These are phyloP conservation scores for Meghimatium bilineatum DNA, from an alignment of 2,888 invertebrate species.

Conservation along the genomic window DNA sequence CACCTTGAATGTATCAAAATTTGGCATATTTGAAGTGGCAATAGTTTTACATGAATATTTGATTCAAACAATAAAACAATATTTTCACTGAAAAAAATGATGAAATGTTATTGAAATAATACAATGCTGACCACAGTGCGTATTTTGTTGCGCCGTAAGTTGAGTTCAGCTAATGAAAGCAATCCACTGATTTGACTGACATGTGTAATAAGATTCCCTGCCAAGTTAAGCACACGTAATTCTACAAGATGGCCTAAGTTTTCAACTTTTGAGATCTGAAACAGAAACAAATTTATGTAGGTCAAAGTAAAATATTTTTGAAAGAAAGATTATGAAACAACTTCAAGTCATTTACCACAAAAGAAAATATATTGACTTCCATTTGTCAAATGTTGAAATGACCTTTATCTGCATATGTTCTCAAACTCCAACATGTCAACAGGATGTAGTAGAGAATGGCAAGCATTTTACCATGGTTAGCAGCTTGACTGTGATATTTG, in stretches of 20 bases:
- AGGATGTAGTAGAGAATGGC: too few species aligned
- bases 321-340: neutral
- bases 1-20: too few species aligned
- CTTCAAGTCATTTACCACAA: too few species aligned
- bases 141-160: conserved; percentile 90
- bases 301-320: neutral
- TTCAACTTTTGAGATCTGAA: conserved; percentile 85
- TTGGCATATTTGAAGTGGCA: too few species aligned
- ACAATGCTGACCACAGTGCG: conserved; percentile 73
- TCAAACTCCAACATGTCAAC: too few species aligned
- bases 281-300: neutral
- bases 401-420: too few species aligned
- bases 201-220: conserved; percentile 90
- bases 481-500: too few species aligned
- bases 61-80: neutral
- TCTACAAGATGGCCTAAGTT: conserved; percentile 83
- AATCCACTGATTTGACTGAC: conserved; percentile 88
- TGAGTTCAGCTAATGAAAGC: conserved; percentile 88
- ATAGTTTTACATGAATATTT: too few species aligned
- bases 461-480: too few species aligned
- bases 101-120: neutral
- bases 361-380: too few species aligned
- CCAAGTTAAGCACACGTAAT: conserved; percentile 92
- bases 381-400: too few species aligned
- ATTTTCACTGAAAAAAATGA: neutral